A percentile compares a stretch with the other conserved stretches of the same genome.
Conservation (phyloP, 2,888 invertebrate genomes). For the Dromius quadrimaculatus region DNA sequence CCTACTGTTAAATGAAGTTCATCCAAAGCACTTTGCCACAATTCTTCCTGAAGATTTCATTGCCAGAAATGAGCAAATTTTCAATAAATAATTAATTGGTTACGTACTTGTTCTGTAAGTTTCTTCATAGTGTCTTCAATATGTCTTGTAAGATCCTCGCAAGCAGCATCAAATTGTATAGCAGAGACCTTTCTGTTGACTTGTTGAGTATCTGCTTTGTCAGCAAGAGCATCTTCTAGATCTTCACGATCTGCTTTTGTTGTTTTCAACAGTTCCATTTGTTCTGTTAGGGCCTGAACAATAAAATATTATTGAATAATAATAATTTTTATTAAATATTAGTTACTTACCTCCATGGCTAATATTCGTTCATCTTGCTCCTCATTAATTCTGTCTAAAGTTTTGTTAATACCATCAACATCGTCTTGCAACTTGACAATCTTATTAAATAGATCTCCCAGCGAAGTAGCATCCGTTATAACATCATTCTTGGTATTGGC, state of each 20-base stretch:
- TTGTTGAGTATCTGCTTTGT: conserved; percentile 79
- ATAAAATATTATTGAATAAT: conserved; percentile 10
- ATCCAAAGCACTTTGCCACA: conserved; percentile 76
- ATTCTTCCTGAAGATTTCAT: conserved; percentile 69
- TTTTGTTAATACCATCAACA: conserved; percentile 64
- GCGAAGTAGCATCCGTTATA: conserved; percentile 53
- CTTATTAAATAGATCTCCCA: conserved; percentile 64
- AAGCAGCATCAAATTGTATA: conserved; percentile 78
- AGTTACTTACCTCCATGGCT: conserved; percentile 68
- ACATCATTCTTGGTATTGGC: conserved; percentile 58
- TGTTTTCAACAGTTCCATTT: conserved; percentile 75
- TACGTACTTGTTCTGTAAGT: conserved; percentile 71
- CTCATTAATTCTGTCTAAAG: conserved; percentile 66
- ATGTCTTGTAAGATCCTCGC: conserved; percentile 74
- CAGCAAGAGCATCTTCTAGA: conserved; percentile 78
- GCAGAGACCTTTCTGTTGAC: conserved; percentile 80
- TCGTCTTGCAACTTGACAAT: conserved; percentile 65
- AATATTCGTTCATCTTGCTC: conserved; percentile 71
- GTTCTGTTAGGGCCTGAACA: conserved; percentile 72
- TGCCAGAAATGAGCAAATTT: neutral
- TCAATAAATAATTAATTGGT: neutral
- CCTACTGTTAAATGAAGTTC: conserved; percentile 78
- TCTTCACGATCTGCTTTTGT: conserved; percentile 80
- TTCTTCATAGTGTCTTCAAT: conserved; percentile 75
- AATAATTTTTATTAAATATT: neutral